Evolutionary conservation across 1,140 invertebrate genomes (phyloP), one percentile per base, ranked within the genome.

Genomic region (Drosophila chauvacae): DNA sequence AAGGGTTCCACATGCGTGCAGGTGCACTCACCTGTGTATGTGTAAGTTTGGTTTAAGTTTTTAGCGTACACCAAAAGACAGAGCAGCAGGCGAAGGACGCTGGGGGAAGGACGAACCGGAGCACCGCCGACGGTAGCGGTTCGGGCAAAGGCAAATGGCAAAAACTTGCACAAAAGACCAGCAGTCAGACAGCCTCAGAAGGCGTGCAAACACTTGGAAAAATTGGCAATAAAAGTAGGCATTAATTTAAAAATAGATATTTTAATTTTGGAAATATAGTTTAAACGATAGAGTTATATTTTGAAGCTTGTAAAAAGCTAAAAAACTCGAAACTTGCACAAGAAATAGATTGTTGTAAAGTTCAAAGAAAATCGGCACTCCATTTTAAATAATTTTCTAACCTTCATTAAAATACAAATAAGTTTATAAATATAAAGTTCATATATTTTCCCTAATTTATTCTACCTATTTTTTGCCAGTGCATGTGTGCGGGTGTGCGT

Each of bases 1-100:
- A 87, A 88, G 84, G 85, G 84, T 88, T 87, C 75, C 84, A 82
- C 80, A 87, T 88, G 83, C 83, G 84, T 87, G 80, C 83, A 88
- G 76, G 80, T 88, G 83, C 84, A 87, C 71, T 66, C 74, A 77
- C 42, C 61, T 62, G 53, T 45, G 28, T 50, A 62, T 77, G 74
- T 72, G 76, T 59, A 78, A 87, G 85, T 88, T 88, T 88, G 87
- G 84, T 79, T 88, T 90, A 88, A 88, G 84, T 88, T 88, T 77
- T 88, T 88, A 88, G 84, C 84, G 88, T 88, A 83, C 59, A 88
- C 50, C 44, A 56, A 45, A 68, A 70, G 63, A 56, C 63, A 68
- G 58, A 35, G 66, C 23, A 60, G 45, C 45, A 39, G 63, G 26
- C 9, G 45, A 30, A 7, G 37, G 47, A 23, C n/a, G n/a, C 39